Conservation (phyloP, 2,888 invertebrate genomes). For the Melinaea marsaeus region DNA sequence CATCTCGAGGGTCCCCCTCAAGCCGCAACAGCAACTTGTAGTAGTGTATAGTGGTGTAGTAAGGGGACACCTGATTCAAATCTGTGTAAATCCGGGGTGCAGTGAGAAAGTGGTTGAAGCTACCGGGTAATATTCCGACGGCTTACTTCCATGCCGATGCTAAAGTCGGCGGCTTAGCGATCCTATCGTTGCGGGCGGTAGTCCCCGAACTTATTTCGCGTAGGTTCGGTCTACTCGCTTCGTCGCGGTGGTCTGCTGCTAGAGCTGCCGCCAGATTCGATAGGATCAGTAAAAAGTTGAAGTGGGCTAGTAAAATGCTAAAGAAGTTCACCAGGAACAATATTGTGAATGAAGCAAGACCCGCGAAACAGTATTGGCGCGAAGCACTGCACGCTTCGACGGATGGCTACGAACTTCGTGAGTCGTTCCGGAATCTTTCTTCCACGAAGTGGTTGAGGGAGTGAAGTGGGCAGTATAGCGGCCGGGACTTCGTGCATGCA, state of each 20-base stretch:
- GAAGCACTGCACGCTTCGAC: constrained; percentile 12
- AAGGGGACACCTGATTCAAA: too few species aligned
- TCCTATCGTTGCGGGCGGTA: not conserved
- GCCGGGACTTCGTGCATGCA: constrained; percentile 42
- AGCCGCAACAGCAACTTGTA: constrained; percentile 41
- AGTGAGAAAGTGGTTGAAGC: constrained; percentile 38
- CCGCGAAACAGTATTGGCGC: constrained; percentile 9
- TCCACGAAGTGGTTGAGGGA: constrained; percentile 30
- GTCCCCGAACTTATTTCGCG: constrained; percentile 1
- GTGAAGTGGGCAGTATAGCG: constrained; percentile 23
- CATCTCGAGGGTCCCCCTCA: constrained; percentile 4
- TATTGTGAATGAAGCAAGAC: not conserved
- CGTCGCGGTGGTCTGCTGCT: constrained; percentile 31
- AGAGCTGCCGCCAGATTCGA: constrained; percentile 31
- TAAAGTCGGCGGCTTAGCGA: constrained; percentile 24
- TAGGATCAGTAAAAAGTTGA: constrained; percentile 29
- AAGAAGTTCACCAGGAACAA: constrained; percentile 12
- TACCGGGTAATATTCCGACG: constrained; percentile 38
- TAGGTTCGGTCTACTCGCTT: constrained; percentile 32
- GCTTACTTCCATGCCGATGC: constrained; percentile 42
- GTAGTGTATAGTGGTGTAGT: too few species aligned
- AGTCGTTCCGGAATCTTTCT: constrained; percentile 15
- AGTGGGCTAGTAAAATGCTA: constrained; percentile 23
- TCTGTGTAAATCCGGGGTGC: constrained; percentile 35
- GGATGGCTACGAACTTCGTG: constrained; percentile 8